These are phyloP conservation scores for Pseudomyrmex gracilis DNA, from an alignment of 1,140 invertebrate species.

Conservation along the genomic window DNA sequence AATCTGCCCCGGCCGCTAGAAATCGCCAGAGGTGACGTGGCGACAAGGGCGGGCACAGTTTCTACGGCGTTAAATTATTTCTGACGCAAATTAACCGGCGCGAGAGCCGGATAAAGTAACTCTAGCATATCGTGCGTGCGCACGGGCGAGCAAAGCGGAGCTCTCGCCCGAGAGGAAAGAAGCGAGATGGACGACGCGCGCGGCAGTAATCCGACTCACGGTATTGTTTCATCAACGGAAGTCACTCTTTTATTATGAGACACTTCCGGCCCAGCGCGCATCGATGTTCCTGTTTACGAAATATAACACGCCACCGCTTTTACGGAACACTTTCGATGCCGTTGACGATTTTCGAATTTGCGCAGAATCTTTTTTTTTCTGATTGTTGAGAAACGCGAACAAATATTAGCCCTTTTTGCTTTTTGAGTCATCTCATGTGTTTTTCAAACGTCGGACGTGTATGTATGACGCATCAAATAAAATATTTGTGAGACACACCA, in stretches of 20 bases:
- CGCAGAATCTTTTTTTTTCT: neutral
- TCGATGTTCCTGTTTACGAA: constrained; percentile 67
- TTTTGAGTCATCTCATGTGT: neutral
- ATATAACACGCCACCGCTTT: constrained; percentile 51
- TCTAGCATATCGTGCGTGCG: constrained; percentile 35
- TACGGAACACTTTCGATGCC: constrained; percentile 39
- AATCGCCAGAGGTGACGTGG: constrained; percentile 57
- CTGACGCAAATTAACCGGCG: constrained; percentile 69
- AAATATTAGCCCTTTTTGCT: no score
- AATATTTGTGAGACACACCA: neutral
- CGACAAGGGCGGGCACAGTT: constrained; percentile 41
- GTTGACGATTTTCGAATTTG: neutral
- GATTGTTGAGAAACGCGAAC: neutral
- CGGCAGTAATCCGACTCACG: constrained; percentile 63
- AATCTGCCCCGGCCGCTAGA: constrained; percentile 41
- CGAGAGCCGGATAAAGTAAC: constrained; percentile 33
- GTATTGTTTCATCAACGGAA: constrained; percentile 81
- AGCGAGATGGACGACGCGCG: constrained; percentile 31
- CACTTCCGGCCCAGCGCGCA: constrained; percentile 74
- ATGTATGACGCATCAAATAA: neutral
- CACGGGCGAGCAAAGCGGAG: constrained; percentile 14
- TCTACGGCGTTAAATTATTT: constrained; percentile 64
- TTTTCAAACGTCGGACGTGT: neutral
- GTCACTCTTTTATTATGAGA: constrained; percentile 80
- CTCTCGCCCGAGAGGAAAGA: constrained; percentile 10